Evolutionary conservation across 2,888 invertebrate genomes (phyloP), one percentile per base, ranked within the genome.

Genomic region (Scaptomyza caliginosa): DNA sequence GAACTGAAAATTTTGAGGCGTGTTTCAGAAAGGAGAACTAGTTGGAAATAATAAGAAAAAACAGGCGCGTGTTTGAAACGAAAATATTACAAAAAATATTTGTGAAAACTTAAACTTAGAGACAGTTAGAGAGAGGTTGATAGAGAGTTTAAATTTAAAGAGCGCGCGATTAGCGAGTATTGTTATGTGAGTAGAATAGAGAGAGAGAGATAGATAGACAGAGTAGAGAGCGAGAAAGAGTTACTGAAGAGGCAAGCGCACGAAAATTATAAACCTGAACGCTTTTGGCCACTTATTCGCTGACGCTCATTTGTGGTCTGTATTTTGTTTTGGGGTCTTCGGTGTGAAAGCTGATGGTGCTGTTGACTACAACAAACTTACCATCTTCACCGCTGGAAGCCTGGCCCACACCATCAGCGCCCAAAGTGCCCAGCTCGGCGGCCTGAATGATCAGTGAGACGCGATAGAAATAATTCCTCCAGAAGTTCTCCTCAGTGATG

Each of bases 381-480:
- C 91, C 92, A 84, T 91, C 91, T 88, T 91, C 91, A 81, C 89
- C 89, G 82, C 90, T 90, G 71, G 91, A 91, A 79, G 91, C 91
- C 84, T 90, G 91, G 65, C 91, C 91, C 55, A 91, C 89, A 54
- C 91, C 91, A 86, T 91, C 91, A 56, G 88, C 90, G 62, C 92
- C 92, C 67, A 92, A 86, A 73, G 92, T 92, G 74, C 92, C 91
- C 79, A 92, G 84, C 72, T 98, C 98, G 91, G 96, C 97, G 82
- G 98, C 98, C 93, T 99, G 99, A 91, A 98, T 97, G 91, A 99
- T 97, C 87, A 99, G 95, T 86, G 98, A 98, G 84, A 99, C 97
- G 91, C 99, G 96, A 93, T 99, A 99, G 93, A 99, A 99, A 92
- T 99, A 99, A 93, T 99, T 99, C 91, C 98, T 95, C 99, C 99